These are phyloP conservation scores for Leptopilina syphax DNA, from an alignment of 2,888 invertebrate species.

Conservation along the genomic window DNA sequence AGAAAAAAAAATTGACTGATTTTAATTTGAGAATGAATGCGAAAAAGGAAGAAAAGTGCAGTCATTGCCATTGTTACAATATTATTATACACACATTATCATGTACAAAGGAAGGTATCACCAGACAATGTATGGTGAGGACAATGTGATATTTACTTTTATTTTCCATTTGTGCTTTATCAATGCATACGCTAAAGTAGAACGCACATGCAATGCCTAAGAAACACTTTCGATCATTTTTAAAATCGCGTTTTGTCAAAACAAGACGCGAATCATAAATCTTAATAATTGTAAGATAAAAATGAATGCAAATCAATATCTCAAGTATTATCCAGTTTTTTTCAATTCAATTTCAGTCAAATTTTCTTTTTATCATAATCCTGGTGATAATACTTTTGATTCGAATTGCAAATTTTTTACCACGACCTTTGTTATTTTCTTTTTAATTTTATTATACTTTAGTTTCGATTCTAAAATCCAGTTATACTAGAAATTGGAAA, in stretches of 20 bases:
- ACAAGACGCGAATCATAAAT: conserved; percentile 8
- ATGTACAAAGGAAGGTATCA: conserved; percentile 49
- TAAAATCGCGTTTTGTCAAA: background rate
- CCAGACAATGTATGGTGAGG: conserved; percentile 45
- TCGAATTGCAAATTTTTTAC: background rate
- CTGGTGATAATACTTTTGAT: background rate
- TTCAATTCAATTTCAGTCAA: background rate
- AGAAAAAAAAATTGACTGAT: too few species aligned
- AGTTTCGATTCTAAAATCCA: background rate
- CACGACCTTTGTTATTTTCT: background rate
- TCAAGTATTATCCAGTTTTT: background rate
- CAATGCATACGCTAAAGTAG: conserved; percentile 46
- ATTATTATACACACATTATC: conserved; percentile 52
- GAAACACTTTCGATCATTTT: conserved; percentile 9
- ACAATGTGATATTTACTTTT: conserved; percentile 66
- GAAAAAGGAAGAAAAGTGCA: conserved; percentile 42
- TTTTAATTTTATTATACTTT: background rate
- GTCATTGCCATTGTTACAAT: conserved; percentile 46
- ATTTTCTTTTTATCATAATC: background rate
- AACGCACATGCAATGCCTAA: conserved; percentile 50
- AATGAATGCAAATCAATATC: background rate
- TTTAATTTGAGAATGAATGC: too few species aligned
- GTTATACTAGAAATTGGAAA: too few species aligned
- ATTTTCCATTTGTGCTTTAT: conserved; percentile 58
- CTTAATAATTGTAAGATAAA: conserved; percentile 14